Conservation (phyloP, 2,113 vertebrate species). For the Notarius lentiginosus region DNA sequence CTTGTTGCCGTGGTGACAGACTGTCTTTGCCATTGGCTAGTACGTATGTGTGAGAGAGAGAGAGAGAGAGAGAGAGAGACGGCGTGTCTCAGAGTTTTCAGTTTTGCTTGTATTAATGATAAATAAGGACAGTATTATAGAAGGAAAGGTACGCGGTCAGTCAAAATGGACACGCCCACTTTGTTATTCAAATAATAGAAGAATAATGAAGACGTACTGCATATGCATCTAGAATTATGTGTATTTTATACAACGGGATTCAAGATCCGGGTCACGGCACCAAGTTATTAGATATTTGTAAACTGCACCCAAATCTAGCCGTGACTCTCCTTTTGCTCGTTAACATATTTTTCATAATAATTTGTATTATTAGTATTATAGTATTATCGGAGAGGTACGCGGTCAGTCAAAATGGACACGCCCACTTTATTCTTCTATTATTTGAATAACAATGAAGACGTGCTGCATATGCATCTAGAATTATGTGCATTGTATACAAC, state of each 20-base stretch:
- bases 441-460: background rate
- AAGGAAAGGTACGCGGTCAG: background rate
- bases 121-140: background rate
- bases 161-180: background rate
- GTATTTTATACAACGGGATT: background rate
- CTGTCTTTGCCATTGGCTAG: conserved; percentile 11
- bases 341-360: background rate
- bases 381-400: too few species aligned
- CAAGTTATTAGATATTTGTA: background rate
- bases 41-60: background rate
- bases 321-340: background rate
- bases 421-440: background rate
- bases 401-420: background rate
- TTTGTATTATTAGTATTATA: too few species aligned
- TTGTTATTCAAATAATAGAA: background rate
- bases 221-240: background rate
- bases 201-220: background rate
- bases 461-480: background rate
- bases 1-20: conserved; percentile 43
- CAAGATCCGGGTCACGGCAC: background rate
- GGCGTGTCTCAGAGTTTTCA: background rate
- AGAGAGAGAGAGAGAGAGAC: too few species aligned
- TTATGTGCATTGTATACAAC: background rate
- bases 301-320: background rate
- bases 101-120: background rate